Evolutionary conservation across 2,113 vertebrate species (phyloP), one percentile per base, ranked within the genome.

Genomic region (Ptilorrhoa leucosticta): DNA sequence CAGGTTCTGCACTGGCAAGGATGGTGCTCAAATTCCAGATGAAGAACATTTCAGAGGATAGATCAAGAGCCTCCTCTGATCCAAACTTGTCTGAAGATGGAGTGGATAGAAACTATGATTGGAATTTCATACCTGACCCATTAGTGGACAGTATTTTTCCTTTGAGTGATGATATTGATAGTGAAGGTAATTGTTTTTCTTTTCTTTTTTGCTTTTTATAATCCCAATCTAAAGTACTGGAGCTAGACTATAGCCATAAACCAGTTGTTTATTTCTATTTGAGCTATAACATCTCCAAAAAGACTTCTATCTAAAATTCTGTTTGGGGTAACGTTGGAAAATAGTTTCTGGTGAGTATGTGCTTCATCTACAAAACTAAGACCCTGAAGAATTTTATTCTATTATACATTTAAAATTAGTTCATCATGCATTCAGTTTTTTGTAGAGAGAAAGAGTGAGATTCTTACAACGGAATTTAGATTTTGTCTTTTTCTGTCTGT

Each of bases 151-250:
- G 93, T 65, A 96, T 98, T 54, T 97, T 98, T 73, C 93, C 84
- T 44, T 97, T 96, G 31, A 98, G 85, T 83, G 98, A 99, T 73
- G 99, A 99, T 65, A 58, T 98, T 89, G 99, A 99, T 93, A 99
- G 98, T 70, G 99, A 99, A 92, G 99, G 99, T 99, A 98, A 90
- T 68, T 65, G 24, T 28, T 77, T 72, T 78, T 42, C 26, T 71
- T 48, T 56, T n/a, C 11, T 77, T 73, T 65, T 83, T 47, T 40
- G 17, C 21, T 64, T 60, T 82, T 50, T 69, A 20, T 77, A 51
- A 65, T 83, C 7, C 21, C 1, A 35, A 2, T 69, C 8, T 78
- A 31, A 23, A 28, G 12, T 57, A 48, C 19, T 18, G n/a, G 13
- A 39, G n/a, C 9, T 68, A 31, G 50, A 61, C 27, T 44, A 13